phyloP scores from a whole-genome alignment of 2,888 invertebrate genomes.

The Trypoxylon attenuatum region DNA sequence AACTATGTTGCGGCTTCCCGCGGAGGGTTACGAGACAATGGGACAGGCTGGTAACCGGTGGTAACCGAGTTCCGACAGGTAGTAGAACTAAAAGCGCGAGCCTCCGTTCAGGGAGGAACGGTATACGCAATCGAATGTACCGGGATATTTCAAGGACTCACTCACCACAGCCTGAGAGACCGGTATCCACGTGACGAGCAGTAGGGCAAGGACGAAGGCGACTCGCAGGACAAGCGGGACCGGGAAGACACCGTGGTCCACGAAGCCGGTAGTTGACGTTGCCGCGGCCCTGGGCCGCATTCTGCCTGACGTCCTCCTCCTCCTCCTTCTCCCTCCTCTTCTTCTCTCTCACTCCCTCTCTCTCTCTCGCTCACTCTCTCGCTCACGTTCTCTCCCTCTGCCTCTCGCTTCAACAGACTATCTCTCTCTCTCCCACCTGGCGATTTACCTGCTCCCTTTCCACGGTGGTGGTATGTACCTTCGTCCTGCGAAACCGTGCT shows the following conservation, averaged over 20 bases:
- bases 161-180: conserved; percentile 63
- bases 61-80: not conserved
- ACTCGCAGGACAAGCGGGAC: conserved; percentile 41
- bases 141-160: conserved; percentile 39
- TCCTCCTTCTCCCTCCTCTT: conserved; percentile 20
- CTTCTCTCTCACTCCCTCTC: conserved; percentile 1
- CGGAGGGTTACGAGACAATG: not conserved
- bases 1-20: too few relatives aligned
- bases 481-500: conserved; percentile 12
- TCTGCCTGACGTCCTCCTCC: conserved; percentile 34
- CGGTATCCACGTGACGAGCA: conserved; percentile 53
- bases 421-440: not conserved
- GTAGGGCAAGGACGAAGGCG: conserved; percentile 56
- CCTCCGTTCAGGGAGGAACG: conserved; percentile 10
- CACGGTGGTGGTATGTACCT: not conserved
- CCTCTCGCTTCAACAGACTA: too few relatives aligned
- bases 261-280: conserved; percentile 33
- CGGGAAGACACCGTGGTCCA: conserved; percentile 28
- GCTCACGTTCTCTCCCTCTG: conserved; percentile 9
- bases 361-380: not conserved
- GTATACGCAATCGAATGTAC: conserved; percentile 9
- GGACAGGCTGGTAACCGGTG: too few relatives aligned
- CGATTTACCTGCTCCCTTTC: conserved; percentile 1
- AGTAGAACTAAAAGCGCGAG: not conserved
- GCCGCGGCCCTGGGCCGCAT: conserved; percentile 57